Conservation (phyloP, 2,113 vertebrate genomes). For the Pipra filicauda region DNA sequence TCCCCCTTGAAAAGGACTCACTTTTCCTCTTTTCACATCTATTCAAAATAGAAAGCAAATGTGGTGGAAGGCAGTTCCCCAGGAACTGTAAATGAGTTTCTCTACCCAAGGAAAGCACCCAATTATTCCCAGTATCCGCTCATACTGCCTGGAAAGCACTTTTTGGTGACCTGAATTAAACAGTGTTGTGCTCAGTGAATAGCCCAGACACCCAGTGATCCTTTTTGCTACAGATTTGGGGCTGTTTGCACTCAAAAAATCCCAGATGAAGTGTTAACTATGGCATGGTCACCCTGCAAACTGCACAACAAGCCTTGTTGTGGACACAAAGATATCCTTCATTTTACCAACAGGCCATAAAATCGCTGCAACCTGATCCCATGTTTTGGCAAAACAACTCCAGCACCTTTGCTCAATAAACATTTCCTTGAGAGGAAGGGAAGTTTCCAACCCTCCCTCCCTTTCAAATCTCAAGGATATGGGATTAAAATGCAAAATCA, state of each 20-base stretch:
- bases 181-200: neutral
- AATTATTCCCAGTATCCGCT: neutral
- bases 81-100: neutral
- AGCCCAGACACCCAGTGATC: neutral
- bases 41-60: neutral
- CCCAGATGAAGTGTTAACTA: neutral
- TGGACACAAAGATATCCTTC: neutral
- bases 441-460: neutral
- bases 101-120: neutral
- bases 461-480: neutral
- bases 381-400: neutral
- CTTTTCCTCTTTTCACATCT: neutral
- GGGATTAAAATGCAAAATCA: neutral
- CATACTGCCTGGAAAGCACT: neutral
- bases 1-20: neutral
- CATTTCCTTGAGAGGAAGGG: neutral
- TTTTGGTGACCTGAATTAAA: neutral
- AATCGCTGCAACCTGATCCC: neutral
- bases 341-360: neutral
- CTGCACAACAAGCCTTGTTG: fast-evolving
- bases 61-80: neutral
- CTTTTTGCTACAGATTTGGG: neutral
- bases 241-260: neutral
- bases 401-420: neutral
- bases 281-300: fast-evolving